phyloP scores from a whole-genome alignment of 2,888 invertebrate species.

The Amiota communis region DNA sequence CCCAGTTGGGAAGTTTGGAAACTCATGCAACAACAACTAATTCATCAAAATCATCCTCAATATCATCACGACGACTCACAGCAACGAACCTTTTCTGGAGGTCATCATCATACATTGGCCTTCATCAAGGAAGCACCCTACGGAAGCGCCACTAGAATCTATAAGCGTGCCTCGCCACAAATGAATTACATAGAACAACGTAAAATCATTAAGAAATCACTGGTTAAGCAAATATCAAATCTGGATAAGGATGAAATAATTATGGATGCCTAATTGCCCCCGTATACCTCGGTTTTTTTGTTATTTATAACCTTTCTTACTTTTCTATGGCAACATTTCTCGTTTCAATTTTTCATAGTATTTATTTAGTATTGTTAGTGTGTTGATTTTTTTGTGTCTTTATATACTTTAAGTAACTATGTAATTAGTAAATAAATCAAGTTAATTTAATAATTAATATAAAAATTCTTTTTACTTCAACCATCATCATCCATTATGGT shows the following conservation, averaged over 20 bases:
- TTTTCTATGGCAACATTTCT: too few species aligned
- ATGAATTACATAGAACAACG: slow-evolving; percentile 24
- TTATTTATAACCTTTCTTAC: too few species aligned
- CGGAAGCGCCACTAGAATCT: slow-evolving; percentile 43
- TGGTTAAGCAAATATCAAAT: slow-evolving; percentile 37
- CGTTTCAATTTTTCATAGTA: too few species aligned
- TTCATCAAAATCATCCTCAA: slow-evolving; percentile 39
- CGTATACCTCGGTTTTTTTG: too few species aligned
- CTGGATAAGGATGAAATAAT: background rate
- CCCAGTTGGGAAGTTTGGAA: slow-evolving; percentile 75
- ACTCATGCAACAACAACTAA: slow-evolving; percentile 56
- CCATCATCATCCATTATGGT: too few species aligned
- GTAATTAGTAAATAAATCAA: too few species aligned
- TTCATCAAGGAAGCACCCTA: slow-evolving; percentile 48
- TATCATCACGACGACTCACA: background rate
- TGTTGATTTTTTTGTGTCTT: too few species aligned
- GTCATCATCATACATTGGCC: slow-evolving; percentile 49
- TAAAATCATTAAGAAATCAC: slow-evolving; percentile 52
- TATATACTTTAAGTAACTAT: too few species aligned
- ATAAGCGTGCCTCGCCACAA: slow-evolving; percentile 45
- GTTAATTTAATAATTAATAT: too few species aligned
- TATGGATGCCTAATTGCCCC: too few species aligned
- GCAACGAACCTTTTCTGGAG: background rate
- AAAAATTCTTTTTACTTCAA: too few species aligned
- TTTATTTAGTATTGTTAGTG: too few species aligned